Base-by-base conservation (phyloP, 2,888 invertebrate species). In the Pteria penguin region DNA sequence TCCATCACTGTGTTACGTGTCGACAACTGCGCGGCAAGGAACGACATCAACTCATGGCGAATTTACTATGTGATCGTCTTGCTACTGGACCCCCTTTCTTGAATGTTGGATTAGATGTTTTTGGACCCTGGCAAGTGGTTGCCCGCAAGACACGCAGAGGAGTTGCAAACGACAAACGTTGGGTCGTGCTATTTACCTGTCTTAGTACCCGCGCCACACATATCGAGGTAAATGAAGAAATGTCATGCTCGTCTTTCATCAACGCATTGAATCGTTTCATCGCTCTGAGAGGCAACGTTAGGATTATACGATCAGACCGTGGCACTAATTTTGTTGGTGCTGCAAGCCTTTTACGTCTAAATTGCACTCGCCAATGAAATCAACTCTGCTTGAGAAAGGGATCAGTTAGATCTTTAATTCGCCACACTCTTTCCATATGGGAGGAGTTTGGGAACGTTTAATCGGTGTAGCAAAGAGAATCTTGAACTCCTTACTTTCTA, bases 111-210 rank as follows among this genome's bases (percentile, higher is more conserved):
- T 73, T 84, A 45, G 84, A 87, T 61, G 85, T 80, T 72, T 87
- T 87, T 71, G 86, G 86, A 8, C 85, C 84, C 5, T 86, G n/a
- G n/a, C n/a, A n/a, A n/a, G n/a, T n/a, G n/a, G n/a, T 81, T n/a
- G 22, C 69, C 2, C 75, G 82, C 0, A 86, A 84, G 65, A 66
- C 79, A 45, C 82, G 86, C n/a, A 79, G 86, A 0, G 83, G 80
- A 55, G 84, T 82, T 70, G 8, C 81, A 2, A n/a, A n/a, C n/a
- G n/a, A n/a, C n/a, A 86, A 84, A 72, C 68, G 83, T 14, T 85
- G 84, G 80, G 84, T 83, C 2, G 63, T 86, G 0, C 54, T 88
- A 2, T 80, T 86, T 52, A 86, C 86, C 2, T 85, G 85, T 65
- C 62, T 86, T 79, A 75, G 80, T 8, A 76, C 74, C 1, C 77